phyloP scores from a whole-genome alignment of 2,113 vertebrate species.

The Cinclus cinclus region DNA sequence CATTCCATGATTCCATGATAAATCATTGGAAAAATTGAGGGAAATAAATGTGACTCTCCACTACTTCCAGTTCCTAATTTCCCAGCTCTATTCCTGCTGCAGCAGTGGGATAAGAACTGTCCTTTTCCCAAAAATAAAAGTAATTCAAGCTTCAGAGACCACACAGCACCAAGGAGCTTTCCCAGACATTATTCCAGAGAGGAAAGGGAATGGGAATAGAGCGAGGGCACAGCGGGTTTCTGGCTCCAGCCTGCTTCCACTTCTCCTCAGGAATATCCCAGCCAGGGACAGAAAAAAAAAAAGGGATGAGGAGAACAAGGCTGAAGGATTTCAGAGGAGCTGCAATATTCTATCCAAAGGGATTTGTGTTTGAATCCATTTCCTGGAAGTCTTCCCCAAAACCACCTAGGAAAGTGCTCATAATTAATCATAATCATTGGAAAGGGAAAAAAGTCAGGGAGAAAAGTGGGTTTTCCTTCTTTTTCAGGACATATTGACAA shows the following conservation, averaged over 20 bases:
- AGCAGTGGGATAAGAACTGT: fast-evolving
- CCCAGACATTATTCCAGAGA: not conserved
- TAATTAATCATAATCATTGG: not conserved
- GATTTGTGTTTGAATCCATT: not conserved
- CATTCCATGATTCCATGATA: not conserved
- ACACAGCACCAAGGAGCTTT: not conserved
- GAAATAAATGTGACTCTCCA: not conserved
- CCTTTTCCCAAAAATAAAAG: not conserved
- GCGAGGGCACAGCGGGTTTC: fast-evolving
- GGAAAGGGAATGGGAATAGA: not conserved
- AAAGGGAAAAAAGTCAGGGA: not conserved
- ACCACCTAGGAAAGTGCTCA: not conserved
- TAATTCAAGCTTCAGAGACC: not conserved
- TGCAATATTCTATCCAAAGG: not conserved
- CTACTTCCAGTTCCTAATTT: not conserved
- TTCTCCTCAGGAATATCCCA: not conserved
- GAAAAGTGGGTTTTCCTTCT: not conserved
- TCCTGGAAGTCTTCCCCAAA: not conserved
- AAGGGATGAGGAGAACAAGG: not conserved
- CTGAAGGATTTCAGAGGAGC: not conserved
- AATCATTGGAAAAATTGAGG: not conserved
- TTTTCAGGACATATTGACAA: not conserved
- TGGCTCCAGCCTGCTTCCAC: not conserved
- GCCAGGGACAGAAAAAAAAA: not conserved
- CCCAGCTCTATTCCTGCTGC: not conserved